phyloP scores from a whole-genome alignment of 2,888 invertebrate genomes.

The Meiosimyza decipiens region DNA sequence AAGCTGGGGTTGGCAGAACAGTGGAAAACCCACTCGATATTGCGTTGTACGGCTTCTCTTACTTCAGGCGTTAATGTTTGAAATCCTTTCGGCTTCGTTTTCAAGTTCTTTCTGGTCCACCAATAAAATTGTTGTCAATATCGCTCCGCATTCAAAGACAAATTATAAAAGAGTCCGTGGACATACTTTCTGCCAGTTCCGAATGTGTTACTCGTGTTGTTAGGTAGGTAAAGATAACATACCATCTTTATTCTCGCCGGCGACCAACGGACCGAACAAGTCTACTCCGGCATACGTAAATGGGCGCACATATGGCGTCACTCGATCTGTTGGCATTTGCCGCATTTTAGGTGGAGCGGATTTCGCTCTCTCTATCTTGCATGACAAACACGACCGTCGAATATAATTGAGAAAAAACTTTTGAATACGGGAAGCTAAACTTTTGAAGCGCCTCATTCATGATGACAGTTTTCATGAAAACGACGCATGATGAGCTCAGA shows the following conservation, averaged over 20 bases:
- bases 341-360: slow-evolving; percentile 37
- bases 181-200: no score
- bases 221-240: slow-evolving; percentile 24
- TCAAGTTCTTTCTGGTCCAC: no score
- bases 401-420: slow-evolving; percentile 22
- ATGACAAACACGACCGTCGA: slow-evolving; percentile 10
- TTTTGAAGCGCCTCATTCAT: slow-evolving; percentile 37
- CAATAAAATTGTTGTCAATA: no score
- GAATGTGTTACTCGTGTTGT: no score
- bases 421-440: slow-evolving; percentile 34
- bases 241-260: slow-evolving; percentile 37
- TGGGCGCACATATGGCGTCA: slow-evolving; percentile 33
- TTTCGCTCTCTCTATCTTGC: slow-evolving; percentile 36
- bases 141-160: no score
- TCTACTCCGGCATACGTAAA: slow-evolving; percentile 42
- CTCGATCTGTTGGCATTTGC: slow-evolving; percentile 37
- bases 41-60: no score
- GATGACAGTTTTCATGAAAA: slow-evolving; percentile 35
- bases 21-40: no score
- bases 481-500: no score
- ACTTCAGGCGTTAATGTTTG: no score
- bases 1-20: no score
- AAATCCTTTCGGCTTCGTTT: no score
- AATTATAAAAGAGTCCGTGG: no score
- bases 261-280: slow-evolving; percentile 36